These are phyloP conservation scores for Takifugu ocellatus DNA, from an alignment of 2,797 vertebrate genomes.

Conservation along the genomic window DNA sequence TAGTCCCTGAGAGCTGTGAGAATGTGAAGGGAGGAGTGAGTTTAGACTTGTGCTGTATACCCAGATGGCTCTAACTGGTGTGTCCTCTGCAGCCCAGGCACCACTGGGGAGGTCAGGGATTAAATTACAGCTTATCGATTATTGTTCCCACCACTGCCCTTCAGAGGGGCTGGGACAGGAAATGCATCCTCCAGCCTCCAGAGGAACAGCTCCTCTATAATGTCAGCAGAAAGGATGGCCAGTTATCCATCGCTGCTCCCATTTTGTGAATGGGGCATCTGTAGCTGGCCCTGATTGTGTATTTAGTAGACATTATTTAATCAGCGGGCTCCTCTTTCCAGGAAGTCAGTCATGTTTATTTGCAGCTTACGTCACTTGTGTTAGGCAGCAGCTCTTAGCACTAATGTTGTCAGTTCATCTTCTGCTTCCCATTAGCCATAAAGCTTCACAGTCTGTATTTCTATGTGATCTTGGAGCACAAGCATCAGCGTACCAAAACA, in stretches of 20 bases:
- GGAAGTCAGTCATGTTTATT: conserved; percentile 56
- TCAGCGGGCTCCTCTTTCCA: conserved; percentile 56
- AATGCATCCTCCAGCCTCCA: conserved; percentile 71
- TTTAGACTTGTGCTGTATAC: conserved; percentile 39
- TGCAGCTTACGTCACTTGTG: conserved; percentile 31
- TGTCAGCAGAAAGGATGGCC: conserved; percentile 47
- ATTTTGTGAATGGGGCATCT: conserved; percentile 53
- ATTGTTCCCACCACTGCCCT: conserved; percentile 64
- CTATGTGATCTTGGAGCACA: not conserved
- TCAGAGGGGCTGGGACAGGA: conserved; percentile 68
- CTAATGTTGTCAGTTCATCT: conserved; percentile 37
- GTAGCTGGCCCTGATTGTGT: conserved; percentile 27
- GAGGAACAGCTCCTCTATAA: conserved; percentile 49
- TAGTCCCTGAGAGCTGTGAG: conserved; percentile 6
- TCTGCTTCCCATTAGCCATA: conserved; percentile 54
- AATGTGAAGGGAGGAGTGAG: conserved; percentile 23
- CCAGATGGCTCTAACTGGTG: conserved; percentile 45
- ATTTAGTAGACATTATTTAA: conserved; percentile 59
- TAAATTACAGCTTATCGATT: conserved; percentile 75
- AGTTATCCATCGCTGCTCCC: conserved; percentile 44
- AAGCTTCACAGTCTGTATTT: conserved; percentile 10
- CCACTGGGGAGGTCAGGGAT: conserved; percentile 66
- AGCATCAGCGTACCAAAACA: not conserved
- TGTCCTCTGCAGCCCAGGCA: conserved; percentile 62
- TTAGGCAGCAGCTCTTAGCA: conserved; percentile 29